These are phyloP conservation scores for Phenganax stokvisi DNA, from an alignment of 92 coral and sea anemone genomes.

Conservation along the genomic window DNA sequence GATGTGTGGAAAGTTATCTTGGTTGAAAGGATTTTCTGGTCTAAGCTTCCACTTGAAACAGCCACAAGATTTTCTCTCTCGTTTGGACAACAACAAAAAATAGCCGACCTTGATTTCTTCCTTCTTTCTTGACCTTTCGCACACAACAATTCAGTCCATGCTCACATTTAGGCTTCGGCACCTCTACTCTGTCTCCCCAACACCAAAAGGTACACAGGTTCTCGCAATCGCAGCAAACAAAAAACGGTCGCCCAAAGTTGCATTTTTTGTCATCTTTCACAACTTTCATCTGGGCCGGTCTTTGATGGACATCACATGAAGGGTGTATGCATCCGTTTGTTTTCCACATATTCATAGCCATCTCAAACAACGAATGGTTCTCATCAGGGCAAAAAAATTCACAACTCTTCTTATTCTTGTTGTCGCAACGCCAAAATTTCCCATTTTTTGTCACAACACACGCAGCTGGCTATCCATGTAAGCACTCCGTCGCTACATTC, in stretches of 20 bases:
- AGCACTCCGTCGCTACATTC: conserved; percentile 14
- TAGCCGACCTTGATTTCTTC: too few relatives aligned
- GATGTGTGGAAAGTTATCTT: too few relatives aligned
- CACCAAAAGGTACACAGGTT: not conserved
- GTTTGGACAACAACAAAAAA: too few relatives aligned
- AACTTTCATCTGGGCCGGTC: not conserved
- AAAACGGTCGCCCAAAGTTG: not conserved
- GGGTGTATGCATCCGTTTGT: not conserved
- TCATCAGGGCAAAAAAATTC: conserved; percentile 6
- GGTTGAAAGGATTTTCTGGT: too few relatives aligned
- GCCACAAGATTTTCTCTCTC: too few relatives aligned
- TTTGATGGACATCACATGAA: not conserved
- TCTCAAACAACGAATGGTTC: not conserved
- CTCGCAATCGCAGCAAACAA: not conserved
- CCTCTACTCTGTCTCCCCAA: too few relatives aligned
- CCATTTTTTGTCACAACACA: not conserved
- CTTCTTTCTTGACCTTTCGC: too few relatives aligned
- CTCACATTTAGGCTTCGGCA: too few relatives aligned
- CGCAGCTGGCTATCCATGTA: not conserved
- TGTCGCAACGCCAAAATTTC: too few relatives aligned
- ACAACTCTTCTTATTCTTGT: not conserved
- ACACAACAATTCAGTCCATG: too few relatives aligned
- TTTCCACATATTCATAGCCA: not conserved
- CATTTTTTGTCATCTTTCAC: conserved; percentile 11
- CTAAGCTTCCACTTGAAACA: too few relatives aligned